phyloP scores from a whole-genome alignment of 1,140 invertebrate species.

The Colletes latitarsis region DNA sequence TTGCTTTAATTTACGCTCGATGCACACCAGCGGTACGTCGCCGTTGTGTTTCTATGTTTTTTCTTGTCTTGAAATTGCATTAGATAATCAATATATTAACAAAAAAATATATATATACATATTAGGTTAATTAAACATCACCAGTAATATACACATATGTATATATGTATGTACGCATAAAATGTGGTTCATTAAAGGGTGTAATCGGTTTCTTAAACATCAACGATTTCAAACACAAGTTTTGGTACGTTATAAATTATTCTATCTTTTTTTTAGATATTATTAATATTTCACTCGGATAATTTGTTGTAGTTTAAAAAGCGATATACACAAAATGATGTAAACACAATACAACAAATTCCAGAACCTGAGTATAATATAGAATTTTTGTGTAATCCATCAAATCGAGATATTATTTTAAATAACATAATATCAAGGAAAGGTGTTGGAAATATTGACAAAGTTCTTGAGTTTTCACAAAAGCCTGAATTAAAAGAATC shows the following conservation, averaged over 20 bases:
- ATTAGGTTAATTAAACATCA: slow-evolving; percentile 8
- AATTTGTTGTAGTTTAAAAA: slow-evolving; percentile 14
- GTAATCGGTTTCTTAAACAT: background rate
- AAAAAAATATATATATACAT: background rate
- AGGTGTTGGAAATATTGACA: slow-evolving; percentile 86
- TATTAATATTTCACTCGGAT: background rate
- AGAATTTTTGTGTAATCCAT: slow-evolving; percentile 84
- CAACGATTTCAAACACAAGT: background rate
- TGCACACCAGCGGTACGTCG: too few species aligned
- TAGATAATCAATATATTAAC: background rate
- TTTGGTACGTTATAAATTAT: slow-evolving; percentile 23
- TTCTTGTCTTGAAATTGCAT: too few species aligned
- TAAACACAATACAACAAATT: slow-evolving; percentile 24
- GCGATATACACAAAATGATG: background rate
- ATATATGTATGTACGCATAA: slow-evolving; percentile 7
- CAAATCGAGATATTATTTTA: slow-evolving; percentile 83
- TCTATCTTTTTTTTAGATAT: background rate
- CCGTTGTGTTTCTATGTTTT: too few species aligned
- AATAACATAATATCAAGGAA: slow-evolving; percentile 86
- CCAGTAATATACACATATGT: background rate
- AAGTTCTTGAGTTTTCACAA: slow-evolving; percentile 82
- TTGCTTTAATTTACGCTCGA: too few species aligned
- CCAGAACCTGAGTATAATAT: slow-evolving; percentile 83
- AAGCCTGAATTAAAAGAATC: slow-evolving; percentile 75
- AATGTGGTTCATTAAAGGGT: slow-evolving; percentile 15